phyloP scores from a whole-genome alignment of 1,140 invertebrate species.

The Cherax quadricarinatus region DNA sequence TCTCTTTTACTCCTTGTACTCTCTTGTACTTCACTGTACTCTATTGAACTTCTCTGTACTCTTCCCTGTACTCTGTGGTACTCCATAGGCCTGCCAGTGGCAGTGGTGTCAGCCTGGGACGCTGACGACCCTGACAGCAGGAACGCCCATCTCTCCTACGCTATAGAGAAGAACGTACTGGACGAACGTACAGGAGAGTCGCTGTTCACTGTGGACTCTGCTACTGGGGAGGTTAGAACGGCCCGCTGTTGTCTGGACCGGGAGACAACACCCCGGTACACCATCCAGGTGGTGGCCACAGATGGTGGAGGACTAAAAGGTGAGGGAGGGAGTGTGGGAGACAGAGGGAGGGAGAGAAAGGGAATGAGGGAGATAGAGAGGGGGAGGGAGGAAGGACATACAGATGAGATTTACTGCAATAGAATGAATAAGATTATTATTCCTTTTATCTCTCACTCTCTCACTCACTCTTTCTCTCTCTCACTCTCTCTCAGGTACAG shows the following conservation, averaged over 20 bases:
- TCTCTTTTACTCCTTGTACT: no score
- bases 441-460: no score
- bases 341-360: no score
- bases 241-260: constrained; percentile 21
- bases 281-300: constrained; percentile 11
- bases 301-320: constrained; percentile 14
- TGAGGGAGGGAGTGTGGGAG: not conserved
- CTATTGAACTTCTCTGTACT: no score
- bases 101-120: constrained; percentile 18
- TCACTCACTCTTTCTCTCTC: no score
- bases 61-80: no score
- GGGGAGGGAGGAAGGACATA: no score
- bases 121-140: not conserved
- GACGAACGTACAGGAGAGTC: not conserved
- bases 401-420: no score
- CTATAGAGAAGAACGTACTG: constrained; percentile 35
- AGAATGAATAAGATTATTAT: no score
- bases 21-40: no score
- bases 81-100: constrained; percentile 8
- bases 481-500: constrained; percentile 13
- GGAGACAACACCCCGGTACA: constrained; percentile 9
- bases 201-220: not conserved
- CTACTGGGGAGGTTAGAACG: not conserved
- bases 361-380: no score
- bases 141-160: constrained; percentile 26